Percentiles rank a stretch among this genome's conserved stretches.
These are phyloP conservation scores for Eidolon helvum DNA, from an alignment of 2,113 vertebrate species.

Conservation along the genomic window DNA sequence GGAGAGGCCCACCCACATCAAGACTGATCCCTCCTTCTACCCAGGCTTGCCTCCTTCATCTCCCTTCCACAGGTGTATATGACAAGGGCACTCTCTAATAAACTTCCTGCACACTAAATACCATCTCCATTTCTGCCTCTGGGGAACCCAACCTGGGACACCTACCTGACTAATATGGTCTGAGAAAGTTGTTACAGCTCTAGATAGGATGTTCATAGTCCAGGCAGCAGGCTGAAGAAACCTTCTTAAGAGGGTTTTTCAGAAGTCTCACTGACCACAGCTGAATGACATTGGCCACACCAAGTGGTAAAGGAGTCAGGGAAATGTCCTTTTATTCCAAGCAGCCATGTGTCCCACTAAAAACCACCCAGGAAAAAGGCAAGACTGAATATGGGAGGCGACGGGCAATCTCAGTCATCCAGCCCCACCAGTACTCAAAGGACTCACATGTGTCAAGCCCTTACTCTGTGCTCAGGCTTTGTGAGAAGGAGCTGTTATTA, in stretches of 20 bases:
- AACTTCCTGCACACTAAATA: neutral
- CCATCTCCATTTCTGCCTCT: neutral
- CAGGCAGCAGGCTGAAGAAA: neutral
- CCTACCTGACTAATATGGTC: neutral
- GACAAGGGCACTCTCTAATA: neutral
- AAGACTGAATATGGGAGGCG: neutral
- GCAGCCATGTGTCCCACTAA: neutral
- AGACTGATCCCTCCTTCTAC: neutral
- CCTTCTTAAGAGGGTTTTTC: neutral
- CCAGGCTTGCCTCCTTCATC: neutral
- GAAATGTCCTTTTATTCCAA: neutral
- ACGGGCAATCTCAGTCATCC: neutral
- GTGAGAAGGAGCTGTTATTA: neutral
- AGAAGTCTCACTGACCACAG: neutral
- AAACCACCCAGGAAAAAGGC: neutral
- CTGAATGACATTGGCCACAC: neutral
- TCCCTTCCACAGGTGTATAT: neutral
- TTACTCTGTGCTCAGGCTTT: neutral
- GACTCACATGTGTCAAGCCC: neutral
- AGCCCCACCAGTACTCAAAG: neutral
- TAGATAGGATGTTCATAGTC: neutral
- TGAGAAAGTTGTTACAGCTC: neutral
- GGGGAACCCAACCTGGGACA: neutral
- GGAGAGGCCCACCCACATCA: neutral
- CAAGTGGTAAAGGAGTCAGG: neutral